Evolutionary conservation across 2,888 invertebrate species (phyloP), one percentile per base, ranked within the genome.

Genomic region (Agrotis clavis): DNA sequence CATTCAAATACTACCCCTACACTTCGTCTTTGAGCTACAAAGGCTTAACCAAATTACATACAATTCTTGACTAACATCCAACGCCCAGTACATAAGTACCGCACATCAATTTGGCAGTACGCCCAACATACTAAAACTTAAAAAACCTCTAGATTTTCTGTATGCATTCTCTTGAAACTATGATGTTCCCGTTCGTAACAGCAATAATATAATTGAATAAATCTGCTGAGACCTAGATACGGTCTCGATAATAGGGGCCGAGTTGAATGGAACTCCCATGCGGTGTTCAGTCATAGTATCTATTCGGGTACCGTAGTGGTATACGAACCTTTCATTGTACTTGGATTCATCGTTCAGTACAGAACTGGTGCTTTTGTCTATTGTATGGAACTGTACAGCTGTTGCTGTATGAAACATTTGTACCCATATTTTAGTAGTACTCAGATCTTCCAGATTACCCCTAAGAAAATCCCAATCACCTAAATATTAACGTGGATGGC

Each of bases 241-340:
- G 71, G 75, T 6, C 11, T 5, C 61, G 64, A 81, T 81, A 78
- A 83, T 83, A 66, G 79, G 54, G 69, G 45, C 35, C 45, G 57
- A 69, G 62, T 56, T 81, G 64, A 81, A 81, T 83, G 45, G 69
- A 69, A 63, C 53, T 83, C 81, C 81, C 81, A 73, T 73, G 83
- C 57, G 81, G 53, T 78, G 57, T 79, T 70, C 74, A 67, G 71
- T 21, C 59, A 65, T 67, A 56, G 67, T 65, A 67, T 56, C 47
- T 57, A 71, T 64, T 67, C 53, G 61, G 21, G 51, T 63, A 60
- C 47, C 48, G 21, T 19, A 45, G 45, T 59, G 16, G 18, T 59
- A 47, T 25, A 45, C n/a, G 16, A 41, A 59, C 11, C 53, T 51
- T 48, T 16, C 68, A 63, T 57, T 48, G 68, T 57, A 53, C n/a